These are phyloP conservation scores for Drosophila paulistorum DNA, from an alignment of 1,140 invertebrate species.

Conservation along the genomic window DNA sequence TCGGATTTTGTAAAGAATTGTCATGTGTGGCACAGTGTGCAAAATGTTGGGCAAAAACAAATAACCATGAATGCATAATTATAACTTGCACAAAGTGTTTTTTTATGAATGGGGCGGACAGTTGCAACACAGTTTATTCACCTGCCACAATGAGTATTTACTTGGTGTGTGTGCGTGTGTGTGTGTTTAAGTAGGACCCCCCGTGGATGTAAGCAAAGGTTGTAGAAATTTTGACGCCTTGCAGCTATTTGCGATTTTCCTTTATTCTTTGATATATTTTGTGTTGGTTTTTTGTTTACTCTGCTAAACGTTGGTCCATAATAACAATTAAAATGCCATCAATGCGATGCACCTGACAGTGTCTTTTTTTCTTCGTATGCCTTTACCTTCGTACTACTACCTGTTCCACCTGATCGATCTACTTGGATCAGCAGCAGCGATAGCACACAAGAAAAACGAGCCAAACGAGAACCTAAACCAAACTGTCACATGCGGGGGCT, in stretches of 20 bases:
- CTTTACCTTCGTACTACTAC: constrained; percentile 18
- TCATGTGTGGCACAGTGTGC: background rate
- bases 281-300: constrained; percentile 38
- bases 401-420: constrained; percentile 43
- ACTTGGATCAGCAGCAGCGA: constrained; percentile 51
- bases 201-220: constrained; percentile 17
- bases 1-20: background rate
- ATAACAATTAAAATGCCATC: constrained; percentile 75
- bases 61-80: constrained; percentile 68
- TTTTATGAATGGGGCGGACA: constrained; percentile 70
- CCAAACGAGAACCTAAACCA: background rate
- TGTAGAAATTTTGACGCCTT: constrained; percentile 67
- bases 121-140: constrained; percentile 73
- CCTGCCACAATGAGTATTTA: constrained; percentile 43
- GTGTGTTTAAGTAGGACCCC: constrained; percentile 4
- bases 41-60: constrained; percentile 54
- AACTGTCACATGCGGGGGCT: constrained; percentile 61
- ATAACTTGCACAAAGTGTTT: constrained; percentile 70
- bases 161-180: background rate
- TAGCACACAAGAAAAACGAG: constrained; percentile 24
- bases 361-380: background rate
- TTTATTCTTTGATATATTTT: background rate
- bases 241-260: constrained; percentile 64
- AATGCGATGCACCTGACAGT: constrained; percentile 58
- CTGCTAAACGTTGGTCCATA: constrained; percentile 39